Base-by-base conservation (phyloP, 1,140 invertebrate genomes). In the Drosophila ananassae region DNA sequence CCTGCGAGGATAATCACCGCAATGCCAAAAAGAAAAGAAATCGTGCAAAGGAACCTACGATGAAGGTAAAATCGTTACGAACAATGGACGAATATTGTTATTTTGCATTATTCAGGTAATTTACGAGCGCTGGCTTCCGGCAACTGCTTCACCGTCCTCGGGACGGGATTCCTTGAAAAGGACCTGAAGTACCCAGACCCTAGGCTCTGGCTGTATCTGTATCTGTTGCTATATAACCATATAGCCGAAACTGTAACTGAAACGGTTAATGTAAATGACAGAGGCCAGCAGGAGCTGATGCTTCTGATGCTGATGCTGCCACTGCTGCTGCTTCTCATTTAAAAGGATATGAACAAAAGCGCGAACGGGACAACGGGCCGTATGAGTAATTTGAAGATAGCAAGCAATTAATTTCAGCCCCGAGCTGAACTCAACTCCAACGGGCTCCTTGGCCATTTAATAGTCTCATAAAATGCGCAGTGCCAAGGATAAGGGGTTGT, bases 51-150 rank as follows among this genome's bases (percentile, higher is more conserved):
- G 7, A 12, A 12, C 63, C 44, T 32, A 32, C 51, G 44, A 39
- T 2, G 39, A 21, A 12, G 17, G 7, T 10, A 0, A n/a, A 12
- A 22, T 4, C 28, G 44, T 5, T 47, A 53, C 72, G 76, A 77
- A 76, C 77, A 82, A 83, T 68, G 83, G 77, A 74, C 82, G 81
- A 85, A 89, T 89, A 82, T 85, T 85, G 82, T 82, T 82, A 87
- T 87, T 85, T 87, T 72, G 67, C 83, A 87, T 85, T 87, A 87
- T 85, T 87, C 79, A 73, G 77, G 78, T 85, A 87, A 85, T 85
- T 85, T 87, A 85, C 83, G 82, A 89, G 78, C 52, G 55, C 62
- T 54, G 58, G 74, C 58, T 87, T 85, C 82, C 82, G 82, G 67
- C 63, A 55, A 46, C 24, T 10, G 13, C 28, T 30, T 24, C 3